These are phyloP conservation scores for Periplaneta americana DNA, from an alignment of 1,140 invertebrate species.

Conservation along the genomic window DNA sequence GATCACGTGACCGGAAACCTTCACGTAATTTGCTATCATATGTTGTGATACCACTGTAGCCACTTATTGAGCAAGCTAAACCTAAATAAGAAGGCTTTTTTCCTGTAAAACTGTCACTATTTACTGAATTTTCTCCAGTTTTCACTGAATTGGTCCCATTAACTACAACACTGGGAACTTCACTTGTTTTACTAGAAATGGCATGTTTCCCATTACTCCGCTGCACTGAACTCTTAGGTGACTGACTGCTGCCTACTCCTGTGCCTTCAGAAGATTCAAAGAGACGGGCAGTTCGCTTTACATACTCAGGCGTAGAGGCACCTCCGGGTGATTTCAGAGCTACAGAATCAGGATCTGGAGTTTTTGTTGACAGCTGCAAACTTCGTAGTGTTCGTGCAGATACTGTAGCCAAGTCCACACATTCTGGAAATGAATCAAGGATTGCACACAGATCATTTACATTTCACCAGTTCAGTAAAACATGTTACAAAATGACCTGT, in stretches of 20 bases:
- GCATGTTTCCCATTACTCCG: neutral
- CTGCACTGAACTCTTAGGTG: neutral
- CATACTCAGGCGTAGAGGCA: conserved; percentile 31
- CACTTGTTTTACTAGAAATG: neutral
- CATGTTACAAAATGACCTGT: too few relatives aligned
- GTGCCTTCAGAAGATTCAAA: conserved; percentile 34
- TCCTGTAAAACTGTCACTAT: neutral
- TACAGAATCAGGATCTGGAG: conserved; percentile 25
- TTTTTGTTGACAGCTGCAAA: conserved; percentile 38
- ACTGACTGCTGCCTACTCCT: neutral
- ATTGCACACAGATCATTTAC: neutral
- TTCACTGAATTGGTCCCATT: neutral
- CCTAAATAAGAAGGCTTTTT: conserved; percentile 77
- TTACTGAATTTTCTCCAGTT: neutral
- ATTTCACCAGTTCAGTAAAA: too few relatives aligned
- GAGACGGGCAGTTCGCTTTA: conserved; percentile 31
- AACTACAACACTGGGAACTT: neutral
- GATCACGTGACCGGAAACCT: conserved; percentile 42
- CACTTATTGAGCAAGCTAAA: conserved; percentile 83
- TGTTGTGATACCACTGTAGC: conserved; percentile 77
- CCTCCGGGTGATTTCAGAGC: conserved; percentile 32
- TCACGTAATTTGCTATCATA: conserved; percentile 74
- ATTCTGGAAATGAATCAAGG: conserved; percentile 30
- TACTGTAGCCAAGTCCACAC: conserved; percentile 31
- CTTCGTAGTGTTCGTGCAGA: conserved; percentile 41